These are phyloP conservation scores for Tricholauxania praeusta DNA, from an alignment of 2,888 invertebrate genomes.

Conservation along the genomic window DNA sequence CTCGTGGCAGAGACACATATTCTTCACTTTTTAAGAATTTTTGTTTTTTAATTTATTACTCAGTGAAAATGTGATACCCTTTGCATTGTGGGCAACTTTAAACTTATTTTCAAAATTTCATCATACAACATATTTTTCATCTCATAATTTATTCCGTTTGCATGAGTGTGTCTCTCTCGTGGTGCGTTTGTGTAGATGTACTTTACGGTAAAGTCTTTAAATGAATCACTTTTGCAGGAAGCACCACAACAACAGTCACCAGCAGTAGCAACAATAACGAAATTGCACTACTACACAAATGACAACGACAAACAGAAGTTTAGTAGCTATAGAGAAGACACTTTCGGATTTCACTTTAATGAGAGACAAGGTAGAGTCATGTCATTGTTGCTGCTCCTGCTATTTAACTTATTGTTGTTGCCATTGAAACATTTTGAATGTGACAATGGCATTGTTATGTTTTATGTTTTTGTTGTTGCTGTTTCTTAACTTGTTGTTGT, in stretches of 20 bases:
- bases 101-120: background rate
- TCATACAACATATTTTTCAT: no score
- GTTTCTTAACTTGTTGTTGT: no score
- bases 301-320: constrained; percentile 3
- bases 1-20: background rate
- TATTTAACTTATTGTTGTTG: background rate
- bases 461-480: background rate
- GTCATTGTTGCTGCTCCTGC: background rate
- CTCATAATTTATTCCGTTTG: no score
- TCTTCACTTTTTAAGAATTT: no score
- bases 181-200: no score
- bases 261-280: constrained; percentile 26
- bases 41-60: background rate
- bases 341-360: background rate
- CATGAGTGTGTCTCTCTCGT: no score
- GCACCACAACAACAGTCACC: constrained; percentile 30
- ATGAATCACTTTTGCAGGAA: no score
- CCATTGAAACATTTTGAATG: background rate
- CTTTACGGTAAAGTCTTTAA: no score
- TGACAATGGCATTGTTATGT: background rate
- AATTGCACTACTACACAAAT: constrained; percentile 20
- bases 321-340: no score
- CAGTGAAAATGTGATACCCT: background rate
- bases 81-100: background rate
- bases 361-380: constrained; percentile 14